Percentiles rank a stretch among this genome's conserved stretches.
Conservation (phyloP, 1,140 invertebrate species). For the Bicyclus anynana region DNA sequence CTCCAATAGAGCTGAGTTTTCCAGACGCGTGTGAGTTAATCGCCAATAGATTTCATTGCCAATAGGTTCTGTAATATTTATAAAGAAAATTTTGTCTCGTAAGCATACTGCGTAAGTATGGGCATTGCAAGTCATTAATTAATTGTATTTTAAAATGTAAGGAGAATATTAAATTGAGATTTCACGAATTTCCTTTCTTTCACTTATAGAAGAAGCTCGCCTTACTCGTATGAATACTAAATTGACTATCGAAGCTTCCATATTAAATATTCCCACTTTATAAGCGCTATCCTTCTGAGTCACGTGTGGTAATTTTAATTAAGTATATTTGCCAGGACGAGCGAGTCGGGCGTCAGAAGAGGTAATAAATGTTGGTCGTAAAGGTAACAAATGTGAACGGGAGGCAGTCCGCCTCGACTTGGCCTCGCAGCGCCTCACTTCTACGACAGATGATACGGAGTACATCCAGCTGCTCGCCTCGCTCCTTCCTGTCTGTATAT, state of each 20-base stretch:
- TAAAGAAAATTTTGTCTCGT: too few relatives aligned
- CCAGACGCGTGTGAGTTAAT: too few relatives aligned
- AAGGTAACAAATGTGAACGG: constrained; percentile 56
- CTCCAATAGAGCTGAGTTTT: too few relatives aligned
- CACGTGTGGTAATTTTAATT: constrained; percentile 65
- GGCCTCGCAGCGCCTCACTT: constrained; percentile 8
- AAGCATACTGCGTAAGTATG: too few relatives aligned
- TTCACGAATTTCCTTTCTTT: too few relatives aligned
- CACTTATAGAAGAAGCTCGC: too few relatives aligned
- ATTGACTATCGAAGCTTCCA: neutral
- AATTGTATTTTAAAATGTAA: too few relatives aligned
- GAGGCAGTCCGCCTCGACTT: constrained; percentile 21
- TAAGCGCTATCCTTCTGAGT: constrained; percentile 27
- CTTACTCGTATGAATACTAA: neutral
- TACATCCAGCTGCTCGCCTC: constrained; percentile 39
- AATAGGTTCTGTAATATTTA: too few relatives aligned
- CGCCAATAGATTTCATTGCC: too few relatives aligned
- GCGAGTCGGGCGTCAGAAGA: constrained; percentile 35
- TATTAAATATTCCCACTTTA: neutral
- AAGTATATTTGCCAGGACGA: constrained; percentile 58
- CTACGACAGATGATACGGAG: constrained; percentile 25
- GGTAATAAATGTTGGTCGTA: constrained; percentile 56
- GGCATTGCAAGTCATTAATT: too few relatives aligned
- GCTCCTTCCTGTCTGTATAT: constrained; percentile 48
- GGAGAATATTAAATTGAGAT: too few relatives aligned